phyloP scores from a whole-genome alignment of 2,797 vertebrate genomes.

The Podargus strigoides region DNA sequence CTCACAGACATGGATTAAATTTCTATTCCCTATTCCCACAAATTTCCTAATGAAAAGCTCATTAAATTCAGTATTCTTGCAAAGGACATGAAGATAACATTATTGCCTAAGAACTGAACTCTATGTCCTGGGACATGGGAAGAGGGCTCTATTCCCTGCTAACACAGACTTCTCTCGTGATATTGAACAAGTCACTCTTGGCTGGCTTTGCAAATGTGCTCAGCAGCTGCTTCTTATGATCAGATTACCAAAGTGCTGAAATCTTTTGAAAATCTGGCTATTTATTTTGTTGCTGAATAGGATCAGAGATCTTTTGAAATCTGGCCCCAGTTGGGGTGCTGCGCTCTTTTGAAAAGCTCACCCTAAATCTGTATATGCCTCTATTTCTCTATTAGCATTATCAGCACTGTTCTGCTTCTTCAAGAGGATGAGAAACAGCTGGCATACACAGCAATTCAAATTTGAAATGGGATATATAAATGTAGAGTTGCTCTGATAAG shows the following conservation, averaged over 20 bases:
- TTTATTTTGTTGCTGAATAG: conserved; percentile 59
- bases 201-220: conserved; percentile 13
- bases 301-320: conserved; percentile 62
- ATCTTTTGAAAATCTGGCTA: conserved; percentile 58
- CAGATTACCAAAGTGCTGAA: conserved; percentile 60
- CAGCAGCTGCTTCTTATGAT: conserved; percentile 58
- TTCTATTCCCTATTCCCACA: no score
- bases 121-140: neutral
- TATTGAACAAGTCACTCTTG: neutral
- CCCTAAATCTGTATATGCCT: conserved; percentile 38
- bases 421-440: conserved; percentile 7
- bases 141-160: neutral
- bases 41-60: neutral
- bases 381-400: conserved; percentile 50
- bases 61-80: neutral
- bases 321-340: conserved; percentile 23
- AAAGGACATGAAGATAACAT: neutral
- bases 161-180: neutral
- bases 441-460: neutral
- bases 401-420: conserved; percentile 29
- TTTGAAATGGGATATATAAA: conserved; percentile 8
- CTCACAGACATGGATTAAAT: neutral
- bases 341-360: conserved; percentile 24
- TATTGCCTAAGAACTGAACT: neutral
- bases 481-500: neutral